phyloP scores from a whole-genome alignment of 1,140 invertebrate species.

The Drosophila tsacasi region DNA sequence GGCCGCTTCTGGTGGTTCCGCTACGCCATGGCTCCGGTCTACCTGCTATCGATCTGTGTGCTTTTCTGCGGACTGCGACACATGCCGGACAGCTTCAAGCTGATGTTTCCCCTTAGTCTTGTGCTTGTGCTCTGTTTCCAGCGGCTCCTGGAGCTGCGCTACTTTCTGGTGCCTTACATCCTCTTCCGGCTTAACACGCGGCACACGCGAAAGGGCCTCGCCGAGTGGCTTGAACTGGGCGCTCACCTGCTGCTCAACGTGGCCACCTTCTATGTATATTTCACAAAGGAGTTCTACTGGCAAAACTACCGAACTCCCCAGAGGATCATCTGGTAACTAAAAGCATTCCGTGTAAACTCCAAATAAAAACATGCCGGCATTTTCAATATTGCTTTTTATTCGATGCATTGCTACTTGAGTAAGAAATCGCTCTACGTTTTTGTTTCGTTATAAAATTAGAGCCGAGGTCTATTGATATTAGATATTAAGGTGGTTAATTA shows the following conservation, averaged over 20 bases:
- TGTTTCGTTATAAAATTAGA: conserved; percentile 45
- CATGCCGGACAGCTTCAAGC: conserved; percentile 88
- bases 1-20: conserved; percentile 88
- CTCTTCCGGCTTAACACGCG: conserved; percentile 91
- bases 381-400: conserved; percentile 79
- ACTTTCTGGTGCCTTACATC: conserved; percentile 97
- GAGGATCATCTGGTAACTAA: conserved; percentile 95
- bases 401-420: conserved; percentile 73
- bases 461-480: conserved; percentile 24
- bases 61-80: conserved; percentile 87
- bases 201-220: conserved; percentile 85
- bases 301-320: conserved; percentile 90
- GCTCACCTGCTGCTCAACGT: conserved; percentile 91
- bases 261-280: conserved; percentile 93
- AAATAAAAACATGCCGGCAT: conserved; percentile 15
- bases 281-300: conserved; percentile 94
- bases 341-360: conserved; percentile 2
- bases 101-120: conserved; percentile 89
- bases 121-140: conserved; percentile 91
- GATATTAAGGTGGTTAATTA: background rate
- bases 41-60: conserved; percentile 89
- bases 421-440: conserved; percentile 69
- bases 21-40: conserved; percentile 92
- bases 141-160: conserved; percentile 95
- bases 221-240: conserved; percentile 88